Base-by-base conservation (phyloP, 2,797 vertebrate species). In the Lutjanus argentimaculatus region DNA sequence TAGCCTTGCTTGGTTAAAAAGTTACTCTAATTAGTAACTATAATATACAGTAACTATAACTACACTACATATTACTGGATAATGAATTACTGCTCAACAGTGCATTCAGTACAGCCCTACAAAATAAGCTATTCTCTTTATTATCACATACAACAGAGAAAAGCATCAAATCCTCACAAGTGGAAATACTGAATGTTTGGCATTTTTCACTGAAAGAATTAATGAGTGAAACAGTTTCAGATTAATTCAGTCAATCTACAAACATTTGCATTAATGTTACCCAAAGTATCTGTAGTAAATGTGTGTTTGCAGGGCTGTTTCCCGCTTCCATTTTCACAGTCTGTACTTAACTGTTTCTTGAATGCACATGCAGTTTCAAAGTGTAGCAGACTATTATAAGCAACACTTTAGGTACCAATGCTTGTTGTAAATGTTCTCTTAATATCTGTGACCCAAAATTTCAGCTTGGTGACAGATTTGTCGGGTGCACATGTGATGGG, bases 381-480 rank as follows among this genome's bases (percentile, higher is more conserved):
- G 14, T 49, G 17, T 16, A 62, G 7, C 15, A 21, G n/a, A 30
- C 59, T 7, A n/a, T 63, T 45, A 30, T 48, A 52, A 52, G 14
- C 1, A 72, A 55, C 62, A 46, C 17, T 56, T 21, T 0, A 25
- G 7, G 19, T 2, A 17, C 0, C 19, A 4, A 13, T 1, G 43
- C 7, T n/a, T 19, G 22, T 6, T 48, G 15, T 25, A 25, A 43
- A 25, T 52, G 52, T 36, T 8, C 17, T 13, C 17, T 48, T 43
- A 2, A n/a, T 14, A 59, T 66, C 43, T 42, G 55, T 58, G 51
- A 70, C 59, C 67, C 67, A 67, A 74, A 75, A 66, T 67, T 36
- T 42, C 52, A 59, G 75, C 55, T 72, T 65, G 13, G 61, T 68
- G 79, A 77, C 59, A 57, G 53, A 72, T 65, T 48, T 48, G 59